Conservation (phyloP, 2,113 vertebrate species). For the Pelusios castaneus region DNA sequence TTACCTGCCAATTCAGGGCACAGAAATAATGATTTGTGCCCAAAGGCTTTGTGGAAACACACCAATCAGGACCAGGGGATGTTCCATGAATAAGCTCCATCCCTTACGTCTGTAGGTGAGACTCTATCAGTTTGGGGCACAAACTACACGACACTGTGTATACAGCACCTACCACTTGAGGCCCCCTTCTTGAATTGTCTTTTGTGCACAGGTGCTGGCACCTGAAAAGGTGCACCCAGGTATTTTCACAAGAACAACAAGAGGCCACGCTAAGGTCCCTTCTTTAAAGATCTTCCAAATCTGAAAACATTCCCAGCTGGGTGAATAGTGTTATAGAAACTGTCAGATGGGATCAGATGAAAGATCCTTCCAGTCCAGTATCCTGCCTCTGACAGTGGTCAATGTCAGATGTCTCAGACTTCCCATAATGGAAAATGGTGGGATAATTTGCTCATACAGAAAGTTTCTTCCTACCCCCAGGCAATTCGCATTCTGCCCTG, state of each 20-base stretch:
- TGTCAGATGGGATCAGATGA: background rate
- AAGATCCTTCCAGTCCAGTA: background rate
- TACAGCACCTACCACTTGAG: fast-evolving
- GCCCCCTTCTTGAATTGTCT: fast-evolving
- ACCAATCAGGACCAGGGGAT: background rate
- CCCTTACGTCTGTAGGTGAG: background rate
- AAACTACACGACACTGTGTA: background rate
- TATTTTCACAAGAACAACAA: background rate
- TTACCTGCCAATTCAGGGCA: background rate
- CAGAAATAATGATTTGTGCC: background rate
- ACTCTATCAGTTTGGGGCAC: background rate
- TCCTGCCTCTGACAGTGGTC: background rate
- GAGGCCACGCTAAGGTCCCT: background rate
- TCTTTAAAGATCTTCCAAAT: background rate
- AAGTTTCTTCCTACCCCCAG: background rate
- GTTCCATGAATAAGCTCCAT: background rate
- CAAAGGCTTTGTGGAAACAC: background rate
- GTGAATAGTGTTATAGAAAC: background rate
- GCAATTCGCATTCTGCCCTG: background rate
- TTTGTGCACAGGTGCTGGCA: background rate
- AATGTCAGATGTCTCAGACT: background rate
- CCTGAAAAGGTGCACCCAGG: background rate
- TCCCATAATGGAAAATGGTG: background rate
- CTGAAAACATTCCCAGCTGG: background rate
- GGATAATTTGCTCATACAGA: background rate